Evolutionary conservation across 1,140 invertebrate genomes (phyloP).

Genomic region (Maniola jurtina): DNA sequence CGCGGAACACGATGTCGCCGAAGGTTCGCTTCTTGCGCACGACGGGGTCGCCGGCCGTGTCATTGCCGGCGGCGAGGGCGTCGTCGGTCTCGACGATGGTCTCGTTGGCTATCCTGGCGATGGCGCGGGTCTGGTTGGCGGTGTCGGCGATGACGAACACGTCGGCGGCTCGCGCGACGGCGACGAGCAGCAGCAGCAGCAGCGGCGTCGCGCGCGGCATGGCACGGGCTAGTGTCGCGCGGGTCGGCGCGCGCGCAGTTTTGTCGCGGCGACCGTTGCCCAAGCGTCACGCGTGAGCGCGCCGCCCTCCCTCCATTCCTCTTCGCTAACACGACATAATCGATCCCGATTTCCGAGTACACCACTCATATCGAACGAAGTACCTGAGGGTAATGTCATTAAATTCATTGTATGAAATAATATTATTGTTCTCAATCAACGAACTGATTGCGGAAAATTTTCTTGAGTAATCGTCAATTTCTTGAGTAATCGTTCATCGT

Average conservation of each 20-base stretch:
- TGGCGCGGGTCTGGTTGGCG: conserved; percentile 29
- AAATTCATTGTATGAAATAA: too few species aligned
- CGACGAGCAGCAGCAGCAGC: conserved; percentile 39
- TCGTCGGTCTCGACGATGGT: conserved; percentile 38
- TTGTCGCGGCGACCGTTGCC: conserved; percentile 58
- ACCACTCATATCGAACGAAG: too few species aligned
- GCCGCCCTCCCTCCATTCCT: conserved; percentile 27
- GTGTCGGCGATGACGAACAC: conserved; percentile 45
- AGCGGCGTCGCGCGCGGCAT: conserved; percentile 57
- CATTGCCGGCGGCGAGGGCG: conserved; percentile 34
- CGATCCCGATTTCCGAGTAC: conserved; percentile 19
- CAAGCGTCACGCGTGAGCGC: conserved; percentile 49
- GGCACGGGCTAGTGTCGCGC: conserved; percentile 67
- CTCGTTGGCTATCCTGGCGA: conserved; percentile 35
- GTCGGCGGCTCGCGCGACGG: conserved; percentile 33
- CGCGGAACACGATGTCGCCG: conserved; percentile 74
- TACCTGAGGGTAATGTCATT: too few species aligned
- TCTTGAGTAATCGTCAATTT: too few species aligned
- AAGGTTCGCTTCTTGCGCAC: conserved; percentile 74
- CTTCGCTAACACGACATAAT: conserved; percentile 24
- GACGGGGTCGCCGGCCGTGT: conserved; percentile 51
- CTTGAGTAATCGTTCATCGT: too few species aligned
- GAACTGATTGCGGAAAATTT: too few species aligned
- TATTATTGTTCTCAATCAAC: too few species aligned
- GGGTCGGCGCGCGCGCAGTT: conserved; percentile 51